phyloP scores from a whole-genome alignment of 2,113 vertebrate genomes.

The Stegastes partitus region DNA sequence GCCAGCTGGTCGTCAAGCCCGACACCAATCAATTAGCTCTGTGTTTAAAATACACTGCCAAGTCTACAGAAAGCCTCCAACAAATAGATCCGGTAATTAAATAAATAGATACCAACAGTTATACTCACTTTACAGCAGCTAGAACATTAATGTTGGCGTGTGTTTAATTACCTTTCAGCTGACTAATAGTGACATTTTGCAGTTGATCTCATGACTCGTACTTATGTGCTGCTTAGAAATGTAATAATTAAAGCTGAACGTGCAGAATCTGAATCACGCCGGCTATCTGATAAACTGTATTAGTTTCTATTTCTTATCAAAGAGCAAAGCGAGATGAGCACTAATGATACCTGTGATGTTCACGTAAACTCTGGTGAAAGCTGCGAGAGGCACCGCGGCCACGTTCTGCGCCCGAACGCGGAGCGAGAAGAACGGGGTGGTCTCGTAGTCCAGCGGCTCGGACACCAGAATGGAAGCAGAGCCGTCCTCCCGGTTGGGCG shows the following conservation, averaged over 20 bases:
- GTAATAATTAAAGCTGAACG: neutral
- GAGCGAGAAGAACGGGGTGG: conserved; percentile 87
- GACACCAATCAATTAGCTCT: too few species aligned
- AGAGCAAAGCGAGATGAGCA: neutral
- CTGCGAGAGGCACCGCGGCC: conserved; percentile 89
- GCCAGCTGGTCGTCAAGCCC: too few species aligned
- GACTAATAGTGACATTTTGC: neutral
- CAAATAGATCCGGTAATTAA: too few species aligned
- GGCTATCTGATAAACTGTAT: neutral
- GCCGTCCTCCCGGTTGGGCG: conserved; percentile 90
- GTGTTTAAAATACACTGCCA: too few species aligned
- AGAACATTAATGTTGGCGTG: neutral
- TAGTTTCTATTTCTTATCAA: neutral
- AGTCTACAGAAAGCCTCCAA: too few species aligned
- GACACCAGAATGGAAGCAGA: conserved; percentile 91
- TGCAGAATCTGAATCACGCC: neutral
- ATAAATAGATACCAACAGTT: too few species aligned
- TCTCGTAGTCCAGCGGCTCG: conserved; percentile 91
- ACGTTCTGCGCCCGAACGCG: conserved; percentile 90
- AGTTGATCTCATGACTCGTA: neutral
- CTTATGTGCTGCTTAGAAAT: neutral
- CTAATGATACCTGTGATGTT: conserved; percentile 88
- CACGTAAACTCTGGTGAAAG: conserved; percentile 88
- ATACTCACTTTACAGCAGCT: too few species aligned
- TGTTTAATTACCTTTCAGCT: neutral